phyloP scores from a whole-genome alignment of 1,140 invertebrate genomes.

The Ericerus pela region DNA sequence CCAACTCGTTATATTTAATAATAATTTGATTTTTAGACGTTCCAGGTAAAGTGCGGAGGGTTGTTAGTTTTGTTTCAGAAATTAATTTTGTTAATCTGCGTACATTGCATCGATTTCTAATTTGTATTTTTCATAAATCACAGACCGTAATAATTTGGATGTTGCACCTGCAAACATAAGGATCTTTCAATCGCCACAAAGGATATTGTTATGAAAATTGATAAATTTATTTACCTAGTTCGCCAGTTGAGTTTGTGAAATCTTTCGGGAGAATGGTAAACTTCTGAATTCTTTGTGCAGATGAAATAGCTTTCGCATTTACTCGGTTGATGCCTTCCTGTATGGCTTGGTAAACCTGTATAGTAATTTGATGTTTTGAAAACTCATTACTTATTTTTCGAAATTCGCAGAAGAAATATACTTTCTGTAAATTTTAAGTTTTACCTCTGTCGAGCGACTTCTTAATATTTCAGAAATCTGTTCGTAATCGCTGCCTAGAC shows the following conservation, averaged over 20 bases:
- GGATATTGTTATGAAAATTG: neutral
- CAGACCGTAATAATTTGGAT: neutral
- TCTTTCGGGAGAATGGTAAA: constrained; percentile 71
- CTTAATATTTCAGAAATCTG: constrained; percentile 7
- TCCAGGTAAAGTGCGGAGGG: too few relatives aligned
- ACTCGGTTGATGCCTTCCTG: constrained; percentile 60
- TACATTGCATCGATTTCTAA: neutral
- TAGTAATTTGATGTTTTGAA: too few relatives aligned
- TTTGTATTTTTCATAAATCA: neutral
- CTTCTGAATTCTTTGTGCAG: constrained; percentile 81
- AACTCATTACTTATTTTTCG: too few relatives aligned
- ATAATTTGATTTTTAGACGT: too few relatives aligned
- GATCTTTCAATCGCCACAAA: neutral
- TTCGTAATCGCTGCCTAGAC: constrained; percentile 19
- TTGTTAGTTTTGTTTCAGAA: too few relatives aligned
- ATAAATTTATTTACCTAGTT: constrained; percentile 48
- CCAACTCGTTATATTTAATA: too few relatives aligned
- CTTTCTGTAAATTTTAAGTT: too few relatives aligned
- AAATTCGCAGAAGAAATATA: too few relatives aligned
- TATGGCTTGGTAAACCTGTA: constrained; percentile 37
- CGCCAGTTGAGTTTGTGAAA: constrained; percentile 73
- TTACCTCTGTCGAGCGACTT: too few relatives aligned
- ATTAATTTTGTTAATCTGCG: neutral
- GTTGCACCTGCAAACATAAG: neutral
- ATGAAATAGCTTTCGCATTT: constrained; percentile 65